Conservation (phyloP, 2,888 invertebrate genomes). For the Heliconius charithonia region DNA sequence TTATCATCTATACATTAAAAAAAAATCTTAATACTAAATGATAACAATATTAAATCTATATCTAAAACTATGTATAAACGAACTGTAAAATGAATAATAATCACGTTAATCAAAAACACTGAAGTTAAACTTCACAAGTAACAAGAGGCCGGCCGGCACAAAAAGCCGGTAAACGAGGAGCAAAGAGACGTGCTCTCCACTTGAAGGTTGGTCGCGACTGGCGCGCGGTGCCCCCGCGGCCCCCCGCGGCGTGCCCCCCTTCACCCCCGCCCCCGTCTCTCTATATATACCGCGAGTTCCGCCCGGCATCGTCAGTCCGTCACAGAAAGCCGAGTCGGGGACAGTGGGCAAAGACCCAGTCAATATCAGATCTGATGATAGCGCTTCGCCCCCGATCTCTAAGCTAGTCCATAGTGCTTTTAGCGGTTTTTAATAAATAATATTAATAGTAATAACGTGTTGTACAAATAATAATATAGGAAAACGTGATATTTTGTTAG, state of each 20-base stretch:
- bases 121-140: constrained; percentile 50
- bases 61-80: constrained; percentile 32
- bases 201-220: constrained; percentile 66
- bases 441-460: constrained; percentile 49
- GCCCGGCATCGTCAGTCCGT: constrained; percentile 78
- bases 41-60: constrained; percentile 15
- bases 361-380: constrained; percentile 83
- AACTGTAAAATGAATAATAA: constrained; percentile 14
- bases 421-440: constrained; percentile 55
- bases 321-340: constrained; percentile 80
- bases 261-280: constrained; percentile 69
- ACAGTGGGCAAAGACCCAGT: constrained; percentile 81
- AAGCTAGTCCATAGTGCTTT: constrained; percentile 68
- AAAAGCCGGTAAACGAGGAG: constrained; percentile 58
- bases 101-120: constrained; percentile 30
- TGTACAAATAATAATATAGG: constrained; percentile 75
- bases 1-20: constrained; percentile 19
- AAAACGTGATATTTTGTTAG: constrained; percentile 82
- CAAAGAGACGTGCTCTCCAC: constrained; percentile 59
- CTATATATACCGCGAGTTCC: constrained; percentile 77
- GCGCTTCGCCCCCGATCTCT: constrained; percentile 80
- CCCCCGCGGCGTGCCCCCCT: constrained; percentile 69
- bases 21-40: constrained; percentile 1
- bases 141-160: constrained; percentile 78
- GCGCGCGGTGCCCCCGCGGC: constrained; percentile 76